Evolutionary conservation across 2,113 vertebrate genomes (phyloP).

Genomic region (Anguilla rostrata): DNA sequence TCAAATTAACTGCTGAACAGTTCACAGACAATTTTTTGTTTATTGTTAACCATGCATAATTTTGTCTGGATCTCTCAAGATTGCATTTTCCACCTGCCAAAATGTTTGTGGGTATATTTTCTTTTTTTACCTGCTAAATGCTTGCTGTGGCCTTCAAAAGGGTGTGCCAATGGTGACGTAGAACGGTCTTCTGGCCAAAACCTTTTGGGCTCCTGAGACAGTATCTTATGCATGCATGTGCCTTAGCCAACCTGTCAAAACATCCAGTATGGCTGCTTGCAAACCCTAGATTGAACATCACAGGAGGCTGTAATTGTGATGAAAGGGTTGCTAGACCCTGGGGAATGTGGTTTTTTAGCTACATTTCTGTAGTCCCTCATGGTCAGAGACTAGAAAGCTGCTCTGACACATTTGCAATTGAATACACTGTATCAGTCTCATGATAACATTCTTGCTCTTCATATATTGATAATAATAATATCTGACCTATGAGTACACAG

Average conservation of each 20-base stretch:
- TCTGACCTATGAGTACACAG: no score
- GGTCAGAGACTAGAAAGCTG: neutral
- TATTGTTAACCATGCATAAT: constrained; percentile 19
- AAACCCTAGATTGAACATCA: neutral
- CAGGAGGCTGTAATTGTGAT: no score
- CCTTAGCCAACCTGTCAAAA: neutral
- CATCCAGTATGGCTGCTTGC: neutral
- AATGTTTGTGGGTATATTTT: constrained; percentile 16
- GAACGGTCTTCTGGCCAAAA: neutral
- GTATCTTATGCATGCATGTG: neutral
- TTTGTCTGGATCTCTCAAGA: constrained; percentile 14
- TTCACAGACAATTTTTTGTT: neutral
- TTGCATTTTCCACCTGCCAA: constrained; percentile 24
- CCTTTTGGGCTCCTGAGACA: constrained; percentile 3
- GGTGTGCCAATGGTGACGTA: neutral
- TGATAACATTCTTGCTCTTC: neutral
- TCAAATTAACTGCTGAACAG: constrained; percentile 28
- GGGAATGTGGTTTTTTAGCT: no score
- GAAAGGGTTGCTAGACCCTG: no score
- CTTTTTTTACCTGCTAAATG: constrained; percentile 29
- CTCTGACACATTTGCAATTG: neutral
- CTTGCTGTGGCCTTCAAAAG: constrained; percentile 25
- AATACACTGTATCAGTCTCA: neutral
- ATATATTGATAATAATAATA: neutral
- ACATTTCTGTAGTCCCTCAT: no score